A percentile compares a stretch with the other conserved stretches of the same genome.
These are phyloP conservation scores for Sycophila sp. DNA, from an alignment of 1,140 invertebrate species.

Conservation along the genomic window DNA sequence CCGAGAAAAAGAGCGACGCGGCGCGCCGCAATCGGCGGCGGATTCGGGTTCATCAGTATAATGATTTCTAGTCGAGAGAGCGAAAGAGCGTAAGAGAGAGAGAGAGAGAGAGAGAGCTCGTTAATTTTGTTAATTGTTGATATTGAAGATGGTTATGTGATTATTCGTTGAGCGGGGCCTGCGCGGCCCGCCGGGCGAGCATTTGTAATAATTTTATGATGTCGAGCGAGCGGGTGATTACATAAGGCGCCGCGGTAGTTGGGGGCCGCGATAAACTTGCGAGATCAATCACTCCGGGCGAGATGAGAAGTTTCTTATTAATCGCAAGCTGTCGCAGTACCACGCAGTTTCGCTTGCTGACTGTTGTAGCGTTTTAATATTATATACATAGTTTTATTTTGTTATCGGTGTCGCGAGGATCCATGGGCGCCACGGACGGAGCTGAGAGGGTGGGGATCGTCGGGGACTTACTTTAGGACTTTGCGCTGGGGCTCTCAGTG, in stretches of 20 bases:
- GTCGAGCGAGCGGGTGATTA: neutral
- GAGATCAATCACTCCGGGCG: neutral
- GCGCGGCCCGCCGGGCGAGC: too few relatives aligned
- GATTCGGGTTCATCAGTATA: conserved; percentile 9
- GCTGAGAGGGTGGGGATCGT: neutral
- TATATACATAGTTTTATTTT: conserved; percentile 61
- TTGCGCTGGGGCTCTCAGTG: neutral
- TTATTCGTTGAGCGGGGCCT: too few relatives aligned
- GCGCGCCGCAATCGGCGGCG: neutral
- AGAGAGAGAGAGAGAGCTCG: neutral
- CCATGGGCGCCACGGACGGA: neutral
- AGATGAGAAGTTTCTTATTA: conserved; percentile 51
- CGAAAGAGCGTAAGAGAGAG: neutral
- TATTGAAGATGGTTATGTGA: too few relatives aligned
- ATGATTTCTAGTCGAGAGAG: conserved; percentile 33
- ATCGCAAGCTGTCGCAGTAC: neutral
- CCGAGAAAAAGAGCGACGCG: conserved; percentile 16
- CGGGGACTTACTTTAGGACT: neutral
- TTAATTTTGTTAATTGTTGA: too few relatives aligned
- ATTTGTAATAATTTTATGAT: too few relatives aligned
- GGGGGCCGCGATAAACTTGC: too few relatives aligned
- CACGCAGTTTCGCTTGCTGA: conserved; percentile 59
- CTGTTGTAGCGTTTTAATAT: conserved; percentile 61
- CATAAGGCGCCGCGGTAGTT: too few relatives aligned
- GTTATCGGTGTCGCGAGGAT: conserved; percentile 49